phyloP scores from a whole-genome alignment of 1,140 invertebrate species.

The Thrips palmi region DNA sequence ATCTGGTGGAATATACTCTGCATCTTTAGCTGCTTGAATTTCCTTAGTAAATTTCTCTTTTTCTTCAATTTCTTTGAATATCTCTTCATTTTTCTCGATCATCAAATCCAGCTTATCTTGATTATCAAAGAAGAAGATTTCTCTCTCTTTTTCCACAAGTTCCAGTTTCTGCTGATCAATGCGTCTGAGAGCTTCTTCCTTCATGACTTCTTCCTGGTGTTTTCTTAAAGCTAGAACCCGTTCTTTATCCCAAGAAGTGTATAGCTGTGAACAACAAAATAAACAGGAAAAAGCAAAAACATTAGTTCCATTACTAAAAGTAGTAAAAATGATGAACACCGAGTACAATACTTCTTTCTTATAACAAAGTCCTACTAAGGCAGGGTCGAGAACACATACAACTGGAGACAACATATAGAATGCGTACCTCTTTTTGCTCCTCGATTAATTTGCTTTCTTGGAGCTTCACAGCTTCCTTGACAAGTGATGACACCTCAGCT shows the following conservation, averaged over 20 bases:
- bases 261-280: conserved; percentile 24
- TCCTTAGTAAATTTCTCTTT: too few species aligned
- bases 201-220: conserved; percentile 33
- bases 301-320: background rate
- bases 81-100: conserved; percentile 30
- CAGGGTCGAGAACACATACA: conserved; percentile 2
- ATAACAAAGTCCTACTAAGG: conserved; percentile 1
- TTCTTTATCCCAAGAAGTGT: conserved; percentile 33
- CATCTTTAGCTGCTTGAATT: too few species aligned
- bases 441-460: conserved; percentile 29
- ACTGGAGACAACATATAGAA: conserved; percentile 10
- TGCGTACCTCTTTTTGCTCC: conserved; percentile 29
- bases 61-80: conserved; percentile 3
- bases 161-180: conserved; percentile 37
- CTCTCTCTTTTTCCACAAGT: conserved; percentile 36
- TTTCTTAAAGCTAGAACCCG: conserved; percentile 23
- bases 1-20: conserved; percentile 15
- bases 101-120: conserved; percentile 50
- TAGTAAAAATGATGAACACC: background rate
- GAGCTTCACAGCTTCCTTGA: background rate
- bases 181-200: conserved; percentile 28
- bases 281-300: conserved; percentile 1
- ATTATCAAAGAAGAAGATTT: conserved; percentile 61
- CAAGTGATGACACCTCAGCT: too few species aligned
- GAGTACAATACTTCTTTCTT: conserved; percentile 5